Percentiles rank a stretch among this genome's conserved stretches.
Conservation (phyloP, 2,888 invertebrate species). For the Helobdella robusta region DNA sequence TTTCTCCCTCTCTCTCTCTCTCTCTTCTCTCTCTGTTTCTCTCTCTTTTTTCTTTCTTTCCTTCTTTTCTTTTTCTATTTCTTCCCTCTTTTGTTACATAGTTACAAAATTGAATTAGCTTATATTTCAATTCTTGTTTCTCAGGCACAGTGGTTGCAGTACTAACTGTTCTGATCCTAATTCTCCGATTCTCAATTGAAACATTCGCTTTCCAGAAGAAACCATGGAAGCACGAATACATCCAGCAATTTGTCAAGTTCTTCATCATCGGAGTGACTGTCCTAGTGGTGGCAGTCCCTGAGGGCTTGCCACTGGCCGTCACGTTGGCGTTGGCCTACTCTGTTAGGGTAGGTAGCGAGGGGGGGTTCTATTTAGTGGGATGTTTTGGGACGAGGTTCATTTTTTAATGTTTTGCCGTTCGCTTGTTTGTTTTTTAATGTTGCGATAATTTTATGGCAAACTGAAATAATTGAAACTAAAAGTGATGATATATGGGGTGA, state of each 20-base stretch:
- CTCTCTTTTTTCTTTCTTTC: too few relatives aligned
- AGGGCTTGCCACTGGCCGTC: constrained; percentile 94
- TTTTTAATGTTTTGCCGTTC: not conserved
- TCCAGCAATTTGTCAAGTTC: constrained; percentile 86
- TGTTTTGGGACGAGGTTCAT: too few relatives aligned
- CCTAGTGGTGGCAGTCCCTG: constrained; percentile 96
- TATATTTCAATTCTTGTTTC: not conserved
- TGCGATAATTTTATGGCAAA: not conserved
- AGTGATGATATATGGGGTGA: too few relatives aligned
- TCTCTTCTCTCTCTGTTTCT: too few relatives aligned
- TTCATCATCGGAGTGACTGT: constrained; percentile 99
- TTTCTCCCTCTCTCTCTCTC: too few relatives aligned
- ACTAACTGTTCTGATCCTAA: constrained; percentile 87
- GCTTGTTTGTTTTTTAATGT: too few relatives aligned
- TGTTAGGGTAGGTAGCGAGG: constrained; percentile 68
- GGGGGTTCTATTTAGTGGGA: not conserved
- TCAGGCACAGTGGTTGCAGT: constrained; percentile 82
- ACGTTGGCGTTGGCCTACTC: constrained; percentile 97
- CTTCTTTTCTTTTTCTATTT: too few relatives aligned
- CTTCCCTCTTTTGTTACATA: too few relatives aligned
- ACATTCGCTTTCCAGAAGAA: constrained; percentile 69
- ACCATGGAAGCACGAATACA: constrained; percentile 54
- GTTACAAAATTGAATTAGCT: too few relatives aligned
- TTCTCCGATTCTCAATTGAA: constrained; percentile 83
- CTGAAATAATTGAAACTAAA: too few relatives aligned